Conservation (phyloP, 2,797 vertebrate species). For the Echeneis naucrates region DNA sequence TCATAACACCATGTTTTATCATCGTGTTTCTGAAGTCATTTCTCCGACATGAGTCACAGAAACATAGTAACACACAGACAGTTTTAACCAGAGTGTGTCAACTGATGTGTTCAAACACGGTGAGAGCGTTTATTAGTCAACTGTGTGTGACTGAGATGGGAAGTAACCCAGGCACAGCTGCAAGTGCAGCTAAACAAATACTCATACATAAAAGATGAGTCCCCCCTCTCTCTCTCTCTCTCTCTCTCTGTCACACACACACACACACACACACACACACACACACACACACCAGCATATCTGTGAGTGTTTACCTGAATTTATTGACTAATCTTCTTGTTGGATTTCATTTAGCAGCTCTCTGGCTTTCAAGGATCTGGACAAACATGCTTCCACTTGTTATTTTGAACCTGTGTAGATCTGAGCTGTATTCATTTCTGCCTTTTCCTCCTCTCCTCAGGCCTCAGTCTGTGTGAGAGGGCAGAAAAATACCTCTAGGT, state of each 20-base stretch:
- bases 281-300: constrained; percentile 27
- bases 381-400: constrained; percentile 45
- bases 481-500: constrained; percentile 37
- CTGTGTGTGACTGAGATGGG: constrained; percentile 70
- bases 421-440: constrained; percentile 29
- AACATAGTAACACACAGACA: background rate
- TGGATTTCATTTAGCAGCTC: constrained; percentile 54
- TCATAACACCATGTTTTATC: background rate
- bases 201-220: constrained; percentile 78
- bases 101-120: constrained; percentile 33
- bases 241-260: background rate
- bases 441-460: constrained; percentile 1
- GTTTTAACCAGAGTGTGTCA: constrained; percentile 10
- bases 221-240: constrained; percentile 9
- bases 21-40: background rate
- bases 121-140: constrained; percentile 60
- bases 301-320: constrained; percentile 60
- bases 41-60: background rate
- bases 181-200: constrained; percentile 75
- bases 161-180: constrained; percentile 74
- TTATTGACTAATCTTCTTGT: constrained; percentile 64
- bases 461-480: constrained; percentile 40
- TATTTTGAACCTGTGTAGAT: constrained; percentile 53
- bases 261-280: constrained; percentile 32
- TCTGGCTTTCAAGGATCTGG: constrained; percentile 34